A percentile compares a stretch with the other conserved stretches of the same genome.
These are phyloP conservation scores for Macrosiphum euphorbiae DNA, from an alignment of 2,888 invertebrate genomes.

Conservation along the genomic window DNA sequence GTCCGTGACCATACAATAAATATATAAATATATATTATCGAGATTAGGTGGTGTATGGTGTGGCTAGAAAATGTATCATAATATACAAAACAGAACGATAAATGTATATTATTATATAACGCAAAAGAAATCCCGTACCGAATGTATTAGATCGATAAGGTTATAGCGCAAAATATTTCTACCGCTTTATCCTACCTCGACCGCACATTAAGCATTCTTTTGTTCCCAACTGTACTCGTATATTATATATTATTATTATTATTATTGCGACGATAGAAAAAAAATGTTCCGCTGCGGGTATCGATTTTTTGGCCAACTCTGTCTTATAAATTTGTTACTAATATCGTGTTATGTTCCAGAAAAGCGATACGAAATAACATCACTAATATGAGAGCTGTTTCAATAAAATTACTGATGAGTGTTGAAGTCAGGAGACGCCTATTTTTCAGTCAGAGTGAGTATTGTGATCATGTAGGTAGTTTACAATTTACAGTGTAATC, in stretches of 20 bases:
- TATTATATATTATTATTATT: not conserved
- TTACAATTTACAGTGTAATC: not conserved
- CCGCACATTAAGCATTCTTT: not conserved
- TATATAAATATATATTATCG: not conserved
- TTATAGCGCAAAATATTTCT: not conserved
- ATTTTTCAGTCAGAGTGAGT: not conserved
- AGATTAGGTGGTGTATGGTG: not conserved
- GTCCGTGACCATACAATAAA: not conserved
- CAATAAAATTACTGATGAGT: not conserved
- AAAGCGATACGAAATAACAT: not conserved
- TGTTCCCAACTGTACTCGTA: not conserved
- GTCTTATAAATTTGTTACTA: not conserved
- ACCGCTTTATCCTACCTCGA: not conserved
- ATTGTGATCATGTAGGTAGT: not conserved
- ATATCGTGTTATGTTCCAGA: not conserved
- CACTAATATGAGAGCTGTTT: not conserved
- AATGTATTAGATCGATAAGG: not conserved
- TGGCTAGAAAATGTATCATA: not conserved
- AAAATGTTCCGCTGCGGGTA: not conserved
- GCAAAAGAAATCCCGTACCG: no score
- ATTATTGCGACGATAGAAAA: not conserved
- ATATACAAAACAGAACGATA: not conserved
- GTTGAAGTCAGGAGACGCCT: not conserved
- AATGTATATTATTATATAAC: constrained; percentile 13
- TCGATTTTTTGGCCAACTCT: not conserved